Base-by-base conservation (phyloP, 2,888 invertebrate genomes). In the Phaedon cochleariae region DNA sequence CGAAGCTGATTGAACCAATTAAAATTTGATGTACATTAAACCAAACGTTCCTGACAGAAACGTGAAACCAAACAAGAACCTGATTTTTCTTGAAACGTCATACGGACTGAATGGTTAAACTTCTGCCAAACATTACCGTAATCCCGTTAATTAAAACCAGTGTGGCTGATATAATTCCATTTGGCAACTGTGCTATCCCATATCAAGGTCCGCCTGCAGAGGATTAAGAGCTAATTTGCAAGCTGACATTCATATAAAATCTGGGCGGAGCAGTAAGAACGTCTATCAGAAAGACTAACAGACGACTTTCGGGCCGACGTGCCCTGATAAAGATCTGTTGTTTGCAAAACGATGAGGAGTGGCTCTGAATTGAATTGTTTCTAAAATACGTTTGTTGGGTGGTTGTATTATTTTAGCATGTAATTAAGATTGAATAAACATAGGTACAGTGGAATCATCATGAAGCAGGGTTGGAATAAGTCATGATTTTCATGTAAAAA, bases 201-300 rank as follows among this genome's bases (percentile, higher is more conserved):
- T 45, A 57, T 64, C 58, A 67, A 68, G 65, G 68, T 66, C 61
- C 26, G 58, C 34, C 51, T 46, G 55, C 15, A 53, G 53, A 58
- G 59, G 65, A 59, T 49, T 59, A 52, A 52, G 52, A 65, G 45
- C 34, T 45, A 53, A 66, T 68, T 66, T 66, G 65, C 65, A 65
- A 60, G 65, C 51, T 68, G 68, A 68, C 68, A 68, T 63, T 68
- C 63, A 63, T 68, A 63, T 67, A 55, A 58, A 65, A 66, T 52
- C 63, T 31, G 59, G 65, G 65, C 57, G 68, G 59, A 34, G 65
- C 58, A 22, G 59, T 31, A 18, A 57, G 45, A 60, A 58, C 54
- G 59, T 62, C 62, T 55, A 65, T 67, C 64, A 58, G 61, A 55
- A 64, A 59, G 61, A 48, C 60, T 58, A 63, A 64, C 64, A 58